Base-by-base conservation (phyloP, 1,140 invertebrate genomes). In the Anastrepha ludens region DNA sequence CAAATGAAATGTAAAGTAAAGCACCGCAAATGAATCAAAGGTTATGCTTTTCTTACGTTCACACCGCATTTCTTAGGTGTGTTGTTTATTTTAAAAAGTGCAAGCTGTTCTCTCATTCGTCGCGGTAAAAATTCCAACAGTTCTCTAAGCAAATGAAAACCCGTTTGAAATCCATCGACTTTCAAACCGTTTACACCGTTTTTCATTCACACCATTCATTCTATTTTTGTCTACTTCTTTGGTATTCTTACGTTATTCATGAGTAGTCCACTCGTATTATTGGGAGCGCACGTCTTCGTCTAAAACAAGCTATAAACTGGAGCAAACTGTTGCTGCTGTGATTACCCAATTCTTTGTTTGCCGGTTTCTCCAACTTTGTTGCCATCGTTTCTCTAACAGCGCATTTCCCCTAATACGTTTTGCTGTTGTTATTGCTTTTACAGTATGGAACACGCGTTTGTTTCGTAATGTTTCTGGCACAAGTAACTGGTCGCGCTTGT, bases 401-500 rank as follows among this genome's bases (percentile, higher is more conserved):
- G 50, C n/a, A 62, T 50, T 81, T 50, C n/a, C 29, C 9, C 39
- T 29, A 81, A 81, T 50, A 17, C 17, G n/a, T 50, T 55, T 50
- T 55, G 74, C 47, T 15, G n/a, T 81, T 47, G 9, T 20, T 44
- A 15, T 20, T 13, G 47, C 9, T 55, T 81, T 81, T 55, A 81
- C 74, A 55, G 74, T 81, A 81, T 20, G 74, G 55, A 81, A 81
- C 5, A 81, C 2, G n/a, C 74, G 74, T 47, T 55, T 6, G 6
- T 81, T 81, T 81, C 74, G 47, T 55, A 50, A 81, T n/a, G 47
- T 81, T 81, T 81, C 74, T 81, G 50, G 74, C 74, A 55, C 74
- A 81, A 81, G 17, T 81, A 81, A 81, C 74, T 58, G 74, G 41
- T 20, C n/a, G 9, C 47, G 9, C 20, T n/a, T 2, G 41, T 74